A percentile compares a stretch with the other conserved stretches of the same genome.
phyloP scores from a whole-genome alignment of 2,888 invertebrate genomes.

The Uropetala carovei region DNA sequence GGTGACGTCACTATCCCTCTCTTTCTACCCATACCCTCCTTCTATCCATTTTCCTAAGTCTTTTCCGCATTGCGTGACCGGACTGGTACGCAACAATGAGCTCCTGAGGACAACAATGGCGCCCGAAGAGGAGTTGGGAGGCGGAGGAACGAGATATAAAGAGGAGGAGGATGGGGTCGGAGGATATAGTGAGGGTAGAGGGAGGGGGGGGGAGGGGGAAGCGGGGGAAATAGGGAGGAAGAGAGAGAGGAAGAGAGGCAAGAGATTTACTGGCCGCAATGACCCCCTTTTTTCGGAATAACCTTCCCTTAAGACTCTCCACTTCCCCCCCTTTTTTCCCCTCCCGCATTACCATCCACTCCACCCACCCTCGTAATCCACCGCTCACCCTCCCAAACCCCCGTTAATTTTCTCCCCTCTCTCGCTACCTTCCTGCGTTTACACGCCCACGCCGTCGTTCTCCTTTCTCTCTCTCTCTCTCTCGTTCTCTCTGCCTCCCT shows the following conservation, averaged over 20 bases:
- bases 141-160: slow-evolving; percentile 43
- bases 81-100: slow-evolving; percentile 64
- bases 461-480: not conserved
- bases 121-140: slow-evolving; percentile 35
- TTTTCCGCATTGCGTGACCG: slow-evolving; percentile 64
- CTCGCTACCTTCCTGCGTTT: not conserved
- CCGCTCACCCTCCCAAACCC: not conserved
- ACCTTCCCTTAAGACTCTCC: slow-evolving; percentile 10
- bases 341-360: not conserved
- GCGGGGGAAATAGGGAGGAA: not conserved
- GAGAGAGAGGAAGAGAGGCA: slow-evolving; percentile 27
- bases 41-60: slow-evolving; percentile 52
- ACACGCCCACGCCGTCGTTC: slow-evolving; percentile 35
- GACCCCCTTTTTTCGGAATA: slow-evolving; percentile 57
- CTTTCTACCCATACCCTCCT: not conserved
- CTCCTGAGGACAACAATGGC: slow-evolving; percentile 57
- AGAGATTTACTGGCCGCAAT: slow-evolving; percentile 60
- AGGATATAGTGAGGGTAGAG: not conserved
- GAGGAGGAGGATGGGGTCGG: not conserved
- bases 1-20: slow-evolving; percentile 5
- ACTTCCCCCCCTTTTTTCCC: not conserved
- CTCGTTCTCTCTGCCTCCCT: not conserved
- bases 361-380: not conserved
- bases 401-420: not conserved
- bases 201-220: not conserved